phyloP scores from a whole-genome alignment of 2,113 vertebrate genomes.

The Cranoglanis bouderius region DNA sequence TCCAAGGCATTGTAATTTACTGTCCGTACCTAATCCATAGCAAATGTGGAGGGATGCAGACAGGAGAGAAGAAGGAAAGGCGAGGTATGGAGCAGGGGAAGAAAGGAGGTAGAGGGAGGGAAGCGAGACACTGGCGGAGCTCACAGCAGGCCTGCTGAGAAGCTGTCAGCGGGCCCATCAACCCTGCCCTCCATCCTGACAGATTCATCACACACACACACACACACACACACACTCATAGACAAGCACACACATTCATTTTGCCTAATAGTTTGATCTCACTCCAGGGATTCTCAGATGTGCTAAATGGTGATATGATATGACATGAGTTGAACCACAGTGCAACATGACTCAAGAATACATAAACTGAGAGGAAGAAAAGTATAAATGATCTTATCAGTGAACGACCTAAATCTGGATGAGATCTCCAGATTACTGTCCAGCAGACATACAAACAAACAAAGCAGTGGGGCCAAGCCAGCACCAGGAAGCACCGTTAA shows the following conservation, averaged over 20 bases:
- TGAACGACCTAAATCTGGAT: background rate
- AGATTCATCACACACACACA: constrained; percentile 52
- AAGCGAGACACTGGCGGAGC: constrained; percentile 38
- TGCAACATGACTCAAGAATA: constrained; percentile 14
- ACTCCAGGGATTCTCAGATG: constrained; percentile 34
- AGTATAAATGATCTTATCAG: constrained; percentile 2
- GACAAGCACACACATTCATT: background rate
- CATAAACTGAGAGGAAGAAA: background rate
- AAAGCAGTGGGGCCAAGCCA: constrained; percentile 52
- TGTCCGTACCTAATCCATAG: constrained; percentile 77
- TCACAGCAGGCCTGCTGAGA: constrained; percentile 80
- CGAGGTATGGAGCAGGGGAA: constrained; percentile 36
- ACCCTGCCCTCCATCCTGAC: constrained; percentile 67
- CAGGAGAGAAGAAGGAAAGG: constrained; percentile 24
- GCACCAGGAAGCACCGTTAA: constrained; percentile 73
- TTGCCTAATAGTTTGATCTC: constrained; percentile 32
- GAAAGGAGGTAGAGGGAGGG: constrained; percentile 53
- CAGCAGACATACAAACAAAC: constrained; percentile 70
- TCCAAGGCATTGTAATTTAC: constrained; percentile 74
- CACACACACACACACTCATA: background rate
- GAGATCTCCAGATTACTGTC: constrained; percentile 58
- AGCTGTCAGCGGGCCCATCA: constrained; percentile 76
- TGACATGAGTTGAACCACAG: constrained; percentile 9
- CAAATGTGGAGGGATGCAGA: constrained; percentile 71
- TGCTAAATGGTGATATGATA: constrained; percentile 24